Percentiles rank a stretch among this genome's conserved stretches.
Evolutionary conservation across 2,797 vertebrate genomes (phyloP).

Genomic region (Esox masquinongy): DNA sequence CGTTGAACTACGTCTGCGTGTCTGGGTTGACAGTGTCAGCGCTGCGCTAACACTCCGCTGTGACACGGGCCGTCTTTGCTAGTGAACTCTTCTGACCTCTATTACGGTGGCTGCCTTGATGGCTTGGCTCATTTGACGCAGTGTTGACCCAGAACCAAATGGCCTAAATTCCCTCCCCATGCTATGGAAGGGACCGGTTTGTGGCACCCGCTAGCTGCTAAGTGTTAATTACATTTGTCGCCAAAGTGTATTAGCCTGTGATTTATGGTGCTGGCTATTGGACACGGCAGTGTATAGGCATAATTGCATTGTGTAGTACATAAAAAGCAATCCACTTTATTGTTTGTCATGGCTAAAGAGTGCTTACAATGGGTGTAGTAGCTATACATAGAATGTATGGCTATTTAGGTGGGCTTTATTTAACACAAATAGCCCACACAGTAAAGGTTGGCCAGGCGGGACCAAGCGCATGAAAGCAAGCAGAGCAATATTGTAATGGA

Average conservation of each 20-base stretch:
- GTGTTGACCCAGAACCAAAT: constrained; percentile 62
- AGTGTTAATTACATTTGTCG: constrained; percentile 66
- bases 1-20: constrained; percentile 10
- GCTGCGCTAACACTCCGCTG: constrained; percentile 19
- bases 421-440: neutral
- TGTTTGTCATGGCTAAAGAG: constrained; percentile 14
- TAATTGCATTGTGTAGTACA: constrained; percentile 31
- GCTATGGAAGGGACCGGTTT: constrained; percentile 37
- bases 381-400: neutral
- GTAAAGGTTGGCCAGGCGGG: neutral
- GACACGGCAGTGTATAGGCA: constrained; percentile 41
- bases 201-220: constrained; percentile 35
- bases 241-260: constrained; percentile 48
- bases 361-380: neutral
- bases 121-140: constrained; percentile 38
- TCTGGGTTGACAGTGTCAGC: constrained; percentile 16
- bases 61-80: constrained; percentile 37
- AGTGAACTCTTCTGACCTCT: constrained; percentile 43
- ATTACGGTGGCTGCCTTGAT: constrained; percentile 45
- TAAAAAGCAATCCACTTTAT: constrained; percentile 24
- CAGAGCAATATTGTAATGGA: too few relatives aligned
- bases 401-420: neutral
- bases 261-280: constrained; percentile 62
- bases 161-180: constrained; percentile 62
- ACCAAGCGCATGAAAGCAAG: too few relatives aligned